Evolutionary conservation across 2,113 vertebrate species (phyloP).

Genomic region (Addax nasomaculatus): DNA sequence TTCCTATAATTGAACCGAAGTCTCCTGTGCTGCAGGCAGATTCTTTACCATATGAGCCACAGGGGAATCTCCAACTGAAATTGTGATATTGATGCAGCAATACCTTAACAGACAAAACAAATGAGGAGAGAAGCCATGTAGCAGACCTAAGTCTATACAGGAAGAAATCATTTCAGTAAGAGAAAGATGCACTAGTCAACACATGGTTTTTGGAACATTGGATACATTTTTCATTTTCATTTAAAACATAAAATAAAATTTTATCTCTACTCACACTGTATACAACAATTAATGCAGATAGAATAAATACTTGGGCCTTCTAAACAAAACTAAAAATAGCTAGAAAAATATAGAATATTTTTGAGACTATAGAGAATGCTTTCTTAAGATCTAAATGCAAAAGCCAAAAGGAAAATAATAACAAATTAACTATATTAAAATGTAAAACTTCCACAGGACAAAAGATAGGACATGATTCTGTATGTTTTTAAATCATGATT

Average conservation of each 20-base stretch:
- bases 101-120: background rate
- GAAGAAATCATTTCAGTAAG: background rate
- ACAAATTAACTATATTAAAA: background rate
- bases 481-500: background rate
- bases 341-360: background rate
- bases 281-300: background rate
- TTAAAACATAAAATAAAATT: background rate
- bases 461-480: background rate
- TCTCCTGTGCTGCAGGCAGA: background rate
- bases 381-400: background rate
- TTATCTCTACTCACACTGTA: background rate
- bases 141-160: background rate
- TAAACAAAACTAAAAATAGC: background rate
- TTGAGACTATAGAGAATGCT: background rate
- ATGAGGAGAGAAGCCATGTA: background rate
- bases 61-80: background rate
- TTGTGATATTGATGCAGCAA: background rate
- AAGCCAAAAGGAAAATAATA: background rate
- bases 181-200: background rate
- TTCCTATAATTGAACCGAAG: background rate
- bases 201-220: background rate
- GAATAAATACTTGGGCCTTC: background rate
- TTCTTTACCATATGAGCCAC: background rate
- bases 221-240: background rate
- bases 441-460: background rate